Conservation (phyloP, 1,140 invertebrate genomes). For the Brachystomella parvula region DNA sequence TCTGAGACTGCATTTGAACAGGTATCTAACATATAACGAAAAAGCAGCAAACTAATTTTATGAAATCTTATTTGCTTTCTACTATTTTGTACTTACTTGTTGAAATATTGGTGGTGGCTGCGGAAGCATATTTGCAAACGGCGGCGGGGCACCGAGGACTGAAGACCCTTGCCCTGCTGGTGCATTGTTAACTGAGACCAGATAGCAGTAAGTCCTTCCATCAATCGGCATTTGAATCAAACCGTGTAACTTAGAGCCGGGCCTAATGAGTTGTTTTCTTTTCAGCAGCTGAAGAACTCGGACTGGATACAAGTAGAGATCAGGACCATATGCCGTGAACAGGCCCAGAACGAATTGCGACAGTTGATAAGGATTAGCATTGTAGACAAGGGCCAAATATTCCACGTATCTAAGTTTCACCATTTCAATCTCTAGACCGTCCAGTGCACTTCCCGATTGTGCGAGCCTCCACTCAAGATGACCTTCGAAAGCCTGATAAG, state of each 20-base stretch:
- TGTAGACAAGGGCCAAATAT: neutral
- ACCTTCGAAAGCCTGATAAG: slow-evolving; percentile 2
- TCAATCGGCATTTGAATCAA: neutral
- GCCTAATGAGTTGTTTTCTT: neutral
- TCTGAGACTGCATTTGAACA: too few relatives aligned
- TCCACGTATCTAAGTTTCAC: neutral
- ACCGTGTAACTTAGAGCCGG: neutral
- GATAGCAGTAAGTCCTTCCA: neutral
- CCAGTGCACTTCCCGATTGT: neutral
- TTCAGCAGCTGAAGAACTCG: slow-evolving; percentile 1
- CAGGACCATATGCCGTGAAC: neutral
- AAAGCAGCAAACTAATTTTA: too few relatives aligned
- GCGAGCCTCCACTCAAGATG: neutral
- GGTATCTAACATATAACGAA: too few relatives aligned
- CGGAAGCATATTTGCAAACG: too few relatives aligned
- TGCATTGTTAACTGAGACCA: too few relatives aligned
- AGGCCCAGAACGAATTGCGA: neutral
- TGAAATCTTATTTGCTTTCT: too few relatives aligned
- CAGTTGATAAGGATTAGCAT: too few relatives aligned
- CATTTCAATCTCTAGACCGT: neutral
- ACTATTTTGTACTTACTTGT: too few relatives aligned
- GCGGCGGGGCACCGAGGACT: too few relatives aligned
- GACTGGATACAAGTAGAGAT: neutral
- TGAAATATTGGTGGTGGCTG: too few relatives aligned
- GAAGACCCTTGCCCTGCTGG: too few relatives aligned